phyloP scores from a whole-genome alignment of 2,113 vertebrate genomes.

The Pluvialis apricaria region DNA sequence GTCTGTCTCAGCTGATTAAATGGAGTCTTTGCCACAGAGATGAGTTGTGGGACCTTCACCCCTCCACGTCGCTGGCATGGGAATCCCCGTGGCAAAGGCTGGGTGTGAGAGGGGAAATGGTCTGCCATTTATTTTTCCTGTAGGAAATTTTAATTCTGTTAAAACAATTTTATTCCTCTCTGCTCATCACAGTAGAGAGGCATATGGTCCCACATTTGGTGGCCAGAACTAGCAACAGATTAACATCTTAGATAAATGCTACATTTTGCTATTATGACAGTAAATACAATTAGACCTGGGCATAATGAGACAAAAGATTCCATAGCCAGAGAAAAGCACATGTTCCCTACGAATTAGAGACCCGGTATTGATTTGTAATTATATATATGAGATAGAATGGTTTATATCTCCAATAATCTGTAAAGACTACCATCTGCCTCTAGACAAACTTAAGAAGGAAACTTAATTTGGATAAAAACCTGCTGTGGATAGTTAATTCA shows the following conservation, averaged over 20 bases:
- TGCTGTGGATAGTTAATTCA: conserved; percentile 14
- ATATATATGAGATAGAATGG: neutral
- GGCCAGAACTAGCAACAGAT: neutral
- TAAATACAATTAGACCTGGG: conserved; percentile 2
- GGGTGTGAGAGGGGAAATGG: neutral
- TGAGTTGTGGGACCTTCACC: neutral
- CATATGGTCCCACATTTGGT: neutral
- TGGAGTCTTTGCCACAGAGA: neutral
- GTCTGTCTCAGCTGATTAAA: neutral
- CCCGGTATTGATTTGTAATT: neutral
- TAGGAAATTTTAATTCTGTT: neutral
- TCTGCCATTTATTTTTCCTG: neutral
- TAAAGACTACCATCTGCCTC: conserved; percentile 33
- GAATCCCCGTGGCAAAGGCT: neutral
- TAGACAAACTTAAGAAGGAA: conserved; percentile 25
- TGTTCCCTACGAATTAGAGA: neutral
- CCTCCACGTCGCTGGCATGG: rapidly evolving
- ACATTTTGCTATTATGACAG: neutral
- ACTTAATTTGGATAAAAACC: conserved; percentile 49
- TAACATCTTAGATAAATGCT: neutral
- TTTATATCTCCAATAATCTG: neutral
- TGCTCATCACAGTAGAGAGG: neutral
- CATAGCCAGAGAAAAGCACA: neutral
- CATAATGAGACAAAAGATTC: neutral
- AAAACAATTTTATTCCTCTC: neutral